phyloP scores from a whole-genome alignment of 2,113 vertebrate genomes.

The Rallus limicola region DNA sequence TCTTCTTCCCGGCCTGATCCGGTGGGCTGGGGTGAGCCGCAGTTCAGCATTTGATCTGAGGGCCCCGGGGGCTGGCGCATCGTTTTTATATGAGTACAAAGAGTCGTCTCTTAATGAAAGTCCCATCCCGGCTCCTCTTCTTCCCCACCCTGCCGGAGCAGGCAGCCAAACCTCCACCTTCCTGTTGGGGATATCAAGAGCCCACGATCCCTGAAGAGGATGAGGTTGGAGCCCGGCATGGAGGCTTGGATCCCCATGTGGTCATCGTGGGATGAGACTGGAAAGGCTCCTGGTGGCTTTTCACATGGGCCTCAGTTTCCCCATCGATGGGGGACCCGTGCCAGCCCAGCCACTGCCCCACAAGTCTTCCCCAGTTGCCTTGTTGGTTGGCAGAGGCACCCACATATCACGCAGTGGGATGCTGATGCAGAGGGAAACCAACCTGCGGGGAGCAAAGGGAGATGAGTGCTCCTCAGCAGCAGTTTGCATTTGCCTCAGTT shows the following conservation, averaged over 20 bases:
- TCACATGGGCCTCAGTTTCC: background rate
- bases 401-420: background rate
- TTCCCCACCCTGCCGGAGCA: rapidly evolving
- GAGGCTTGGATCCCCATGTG: background rate
- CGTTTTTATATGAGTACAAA: constrained; percentile 58
- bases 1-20: constrained; percentile 23
- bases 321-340: background rate
- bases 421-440: background rate
- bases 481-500: background rate
- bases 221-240: rapidly evolving
- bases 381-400: background rate
- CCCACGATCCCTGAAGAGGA: background rate
- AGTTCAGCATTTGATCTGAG: constrained; percentile 70
- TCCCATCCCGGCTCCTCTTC: background rate
- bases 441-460: background rate
- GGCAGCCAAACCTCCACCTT: background rate
- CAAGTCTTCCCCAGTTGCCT: background rate
- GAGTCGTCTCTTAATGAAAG: constrained; percentile 60
- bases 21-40: constrained; percentile 32
- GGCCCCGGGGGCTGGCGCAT: constrained; percentile 14
- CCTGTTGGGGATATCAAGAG: background rate
- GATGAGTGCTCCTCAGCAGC: background rate
- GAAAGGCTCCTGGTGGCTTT: background rate
- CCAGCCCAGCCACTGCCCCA: rapidly evolving
- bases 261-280: background rate